phyloP scores from a whole-genome alignment of 2,888 invertebrate genomes.

The Nemurella pictetii region DNA sequence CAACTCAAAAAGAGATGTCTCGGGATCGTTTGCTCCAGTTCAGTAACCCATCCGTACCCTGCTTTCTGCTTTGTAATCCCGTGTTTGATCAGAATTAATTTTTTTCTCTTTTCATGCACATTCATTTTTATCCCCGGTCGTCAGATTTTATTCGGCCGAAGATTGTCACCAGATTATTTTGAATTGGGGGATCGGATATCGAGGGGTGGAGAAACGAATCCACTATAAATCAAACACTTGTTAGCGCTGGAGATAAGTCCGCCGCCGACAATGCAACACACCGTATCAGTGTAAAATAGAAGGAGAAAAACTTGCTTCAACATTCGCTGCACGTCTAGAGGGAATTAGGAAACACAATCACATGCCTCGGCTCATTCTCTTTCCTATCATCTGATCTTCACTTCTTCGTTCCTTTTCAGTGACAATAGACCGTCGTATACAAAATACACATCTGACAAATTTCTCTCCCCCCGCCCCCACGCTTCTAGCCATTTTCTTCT shows the following conservation, averaged over 20 bases:
- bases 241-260: neutral
- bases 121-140: neutral
- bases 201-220: neutral
- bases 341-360: conserved; percentile 37
- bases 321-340: conserved; percentile 10
- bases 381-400: conserved; percentile 32
- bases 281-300: conserved; percentile 7
- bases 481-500: conserved; percentile 23
- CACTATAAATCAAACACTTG: conserved; percentile 10
- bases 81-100: neutral
- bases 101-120: neutral
- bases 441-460: conserved; percentile 19
- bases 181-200: neutral
- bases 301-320: neutral
- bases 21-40: neutral
- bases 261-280: neutral
- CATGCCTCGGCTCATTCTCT: conserved; percentile 30
- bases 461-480: neutral
- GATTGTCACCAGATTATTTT: neutral
- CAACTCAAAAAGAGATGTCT: neutral
- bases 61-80: neutral
- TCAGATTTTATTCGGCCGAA: neutral
- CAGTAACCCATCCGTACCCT: neutral
- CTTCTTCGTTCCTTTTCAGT: conserved; percentile 11
- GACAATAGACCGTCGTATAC: neutral